phyloP scores from a whole-genome alignment of 1,140 invertebrate genomes.

The Euura lappo region DNA sequence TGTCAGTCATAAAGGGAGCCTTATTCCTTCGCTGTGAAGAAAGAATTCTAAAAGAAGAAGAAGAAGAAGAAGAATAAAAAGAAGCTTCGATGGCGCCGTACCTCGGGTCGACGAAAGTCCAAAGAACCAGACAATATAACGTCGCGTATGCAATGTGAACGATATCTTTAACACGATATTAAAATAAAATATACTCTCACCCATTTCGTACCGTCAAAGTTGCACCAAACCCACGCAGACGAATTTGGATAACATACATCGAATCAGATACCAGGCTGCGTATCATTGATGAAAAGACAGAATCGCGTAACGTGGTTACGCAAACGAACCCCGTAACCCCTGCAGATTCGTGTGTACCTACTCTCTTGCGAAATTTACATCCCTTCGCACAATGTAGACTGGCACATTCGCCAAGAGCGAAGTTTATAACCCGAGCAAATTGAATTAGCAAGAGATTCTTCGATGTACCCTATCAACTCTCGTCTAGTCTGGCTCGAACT shows the following conservation, averaged over 20 bases:
- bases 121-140: too few species aligned
- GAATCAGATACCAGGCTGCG: background rate
- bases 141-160: too few species aligned
- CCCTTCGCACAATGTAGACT: background rate
- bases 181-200: too few species aligned
- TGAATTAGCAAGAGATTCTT: background rate
- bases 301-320: background rate
- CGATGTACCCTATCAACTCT: background rate
- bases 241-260: too few species aligned
- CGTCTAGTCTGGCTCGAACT: background rate
- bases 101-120: too few species aligned
- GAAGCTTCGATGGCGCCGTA: background rate
- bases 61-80: background rate
- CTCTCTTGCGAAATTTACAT: background rate
- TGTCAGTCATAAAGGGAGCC: background rate
- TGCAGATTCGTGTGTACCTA: background rate
- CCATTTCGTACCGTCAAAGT: too few species aligned
- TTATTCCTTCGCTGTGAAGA: background rate
- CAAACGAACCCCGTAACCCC: background rate
- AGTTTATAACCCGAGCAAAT: background rate
- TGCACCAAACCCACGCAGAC: too few species aligned
- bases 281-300: background rate
- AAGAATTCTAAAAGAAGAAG: background rate
- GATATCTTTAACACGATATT: too few species aligned
- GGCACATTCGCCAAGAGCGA: background rate